Evolutionary conservation across 2,797 vertebrate genomes (phyloP), one percentile per base, ranked within the genome.

Genomic region (Lepus townsendii): DNA sequence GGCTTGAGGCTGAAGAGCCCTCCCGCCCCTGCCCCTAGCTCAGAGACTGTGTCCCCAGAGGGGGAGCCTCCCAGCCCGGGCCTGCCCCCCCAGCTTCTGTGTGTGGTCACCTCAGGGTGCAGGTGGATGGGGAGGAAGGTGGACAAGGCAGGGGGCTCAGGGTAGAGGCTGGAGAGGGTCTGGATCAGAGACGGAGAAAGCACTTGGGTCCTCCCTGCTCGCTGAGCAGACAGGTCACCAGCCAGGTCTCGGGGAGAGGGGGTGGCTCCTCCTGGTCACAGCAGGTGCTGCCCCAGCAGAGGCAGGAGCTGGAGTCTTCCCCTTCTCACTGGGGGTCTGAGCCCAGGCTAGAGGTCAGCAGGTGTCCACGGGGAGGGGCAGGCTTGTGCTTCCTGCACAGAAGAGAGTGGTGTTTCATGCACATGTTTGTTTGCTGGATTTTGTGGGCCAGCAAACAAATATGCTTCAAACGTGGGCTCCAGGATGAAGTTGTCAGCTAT

Each of bases 1-100:
- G 85, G 85, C 66, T 88, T 93, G 83, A 78, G 82, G 66, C 68
- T 3, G 80, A 79, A 95, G 95, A 93, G 42, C 68, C 57, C 72
- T 91, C 71, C 52, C 13, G 3, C 47, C 30, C 20, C 73, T 50
- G 32, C 22, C 42, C 38, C 84, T 47, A 60, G 71, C 26, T 76
- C 65, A 54, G 27, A 78, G 76, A 42, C 16, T 38, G 20, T 32
- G 22, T 26, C 65, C 62, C 35, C 72, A 88, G 0, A 16, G 30
- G 71, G 52, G 57, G 54, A 79, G 20, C 93, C 82, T n/a, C 42
- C 35, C 47, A 54, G 82, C 82, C 4, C 10, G 60, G 22, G 13
- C 26, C 47, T 75, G 47, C 19, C 16, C 12, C 47, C 24, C 19
- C 5, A 9, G 24, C 42, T 66, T 19, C 72, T 26, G 69, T 35